Evolutionary conservation across 2,113 vertebrate species (phyloP), one percentile per base, ranked within the genome.

Genomic region (Chrysochloris asiatica): DNA sequence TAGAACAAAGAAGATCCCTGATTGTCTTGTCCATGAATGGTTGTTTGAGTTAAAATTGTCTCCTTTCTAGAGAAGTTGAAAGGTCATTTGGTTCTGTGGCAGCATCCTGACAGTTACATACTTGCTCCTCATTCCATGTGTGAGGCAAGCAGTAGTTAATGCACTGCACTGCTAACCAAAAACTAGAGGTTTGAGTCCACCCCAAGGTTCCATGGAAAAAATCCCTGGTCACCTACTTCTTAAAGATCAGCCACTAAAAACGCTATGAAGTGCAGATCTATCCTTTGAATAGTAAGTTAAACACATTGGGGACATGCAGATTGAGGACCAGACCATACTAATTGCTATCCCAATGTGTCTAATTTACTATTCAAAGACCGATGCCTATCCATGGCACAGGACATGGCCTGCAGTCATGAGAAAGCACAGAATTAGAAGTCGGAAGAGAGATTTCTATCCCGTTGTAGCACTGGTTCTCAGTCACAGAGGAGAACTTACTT

Each of bases 11-110:
- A 47, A 86, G 59, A 30, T 11, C 28, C n/a, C n/a, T 73, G 3
- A 54, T 41, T 73, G 86, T 13, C 17, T 56, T 52, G 48, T 14
- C 38, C 48, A 43, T 21, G 22, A 36, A 87, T 45, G 73, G 22
- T 47, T 50, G 33, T 65, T 67, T 56, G 33, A 54, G 22, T 65
- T 54, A 50, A 41, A 69, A 14, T 14, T 22, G 65, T 19, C 38
- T 83, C 67, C 61, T 88, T 82, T 75, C n/a, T 43, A 83, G 86
- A 71, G 43, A 93, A 36, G 26, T 6, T 38, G 1, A 61, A 96
- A 94, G 47, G 30, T 1, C 63, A 61, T 78, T 91, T 80, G 38
- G 43, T 67, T 94, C 48, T 86, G 38, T 38, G n/a, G 4, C 56
- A 78, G 61, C 28, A 45, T 67, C 89, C 59, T 83, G 67, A 67